Base-by-base conservation (phyloP, 2,113 vertebrate genomes). In the Emydura subglobosa region DNA sequence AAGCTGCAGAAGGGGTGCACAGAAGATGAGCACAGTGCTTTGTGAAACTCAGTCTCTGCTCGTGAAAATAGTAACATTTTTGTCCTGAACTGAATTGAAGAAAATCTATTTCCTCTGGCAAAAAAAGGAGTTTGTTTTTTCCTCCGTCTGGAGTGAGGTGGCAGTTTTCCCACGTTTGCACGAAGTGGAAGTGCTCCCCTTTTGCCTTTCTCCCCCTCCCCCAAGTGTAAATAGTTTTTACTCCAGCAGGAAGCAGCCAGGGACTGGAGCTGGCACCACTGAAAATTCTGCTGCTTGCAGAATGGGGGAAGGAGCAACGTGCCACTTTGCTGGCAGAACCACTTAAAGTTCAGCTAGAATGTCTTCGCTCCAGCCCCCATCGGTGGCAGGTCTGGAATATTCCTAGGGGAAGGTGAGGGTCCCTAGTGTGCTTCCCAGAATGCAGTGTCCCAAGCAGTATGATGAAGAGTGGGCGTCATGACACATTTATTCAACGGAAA, bases 291-390 rank as follows among this genome's bases (percentile, higher is more conserved):
- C 76, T 92, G 90, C 39, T 87, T 27, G 59, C n/a, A 10, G 6
- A 61, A 2, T 10, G 2, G 0, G 1, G 29, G 22, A 42, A 51
- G 16, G 61, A 21, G 81, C 7, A 11, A 39, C 39, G 65, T 72
- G 34, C 9, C 76, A 0, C 54, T 25, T 12, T 10, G 1, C 88
- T 49, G 79, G 82, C 82, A 68, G 50, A 5, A 16, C 54, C 10
- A 6, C 24, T 74, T 2, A 0, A 0, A 3, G 39, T 5, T 10
- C 22, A 39, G 2, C 72, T 0, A n/a, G 85, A 44, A 0, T 1
- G 11, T 72, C 79, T 39, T 21, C 0, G 0, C 34, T 17, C 55
- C 83, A 29, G 54, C 55, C 22, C 22, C 10, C 84, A 72, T 39
- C 68, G 1, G 1, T 74, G 55, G 86, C 68, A 82, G 84, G 82